Base-by-base conservation (phyloP, 2,797 vertebrate genomes). In the Hozukius guyotensis region DNA sequence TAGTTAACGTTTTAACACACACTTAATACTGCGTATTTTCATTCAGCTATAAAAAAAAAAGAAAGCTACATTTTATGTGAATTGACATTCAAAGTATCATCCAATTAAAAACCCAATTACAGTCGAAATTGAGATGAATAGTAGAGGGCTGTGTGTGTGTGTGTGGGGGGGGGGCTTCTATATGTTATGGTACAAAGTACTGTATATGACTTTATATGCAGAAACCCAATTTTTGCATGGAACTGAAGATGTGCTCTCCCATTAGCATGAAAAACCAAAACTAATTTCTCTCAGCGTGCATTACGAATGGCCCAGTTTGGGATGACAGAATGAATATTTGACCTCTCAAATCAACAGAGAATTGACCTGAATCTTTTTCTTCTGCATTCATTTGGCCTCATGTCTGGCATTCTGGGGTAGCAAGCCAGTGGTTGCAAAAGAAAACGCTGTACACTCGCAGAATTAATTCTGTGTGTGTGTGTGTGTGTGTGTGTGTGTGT, bases 41-140 rank as follows among this genome's bases (percentile, higher is more conserved):
- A 14, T 63, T 66, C 4, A 8, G 18, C 13, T 46, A 4, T 4
- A 31, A 55, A 66, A 22, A 66, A 22, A 67, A 78, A 67, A 74
- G 22, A 55, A 22, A 60, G 52, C 24, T 32, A 5, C 56, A 57
- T 69, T 78, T 82, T 13, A 71, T 63, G 8, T 42, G 59, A 86
- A 73, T 5, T 75, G 32, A 87, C 72, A 52, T 36, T 62, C 6
- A 56, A 78, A 66, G 64, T 36, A 56, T 74, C 49, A 6, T 80
- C 71, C 66, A 80, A 81, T 80, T 83, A 81, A 85, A 87, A 79
- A 31, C 49, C 34, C 59, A 84, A 78, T 82, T 81, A 73, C 27
- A 61, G 70, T 46, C 7, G 1, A 81, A 68, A 38, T 76, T 34
- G 13, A 59, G 42, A 32, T 74, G 74, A 67, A 66, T n/a, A 67